Conservation (phyloP, 2,113 vertebrate genomes). For the Oreochromis spilurus region DNA sequence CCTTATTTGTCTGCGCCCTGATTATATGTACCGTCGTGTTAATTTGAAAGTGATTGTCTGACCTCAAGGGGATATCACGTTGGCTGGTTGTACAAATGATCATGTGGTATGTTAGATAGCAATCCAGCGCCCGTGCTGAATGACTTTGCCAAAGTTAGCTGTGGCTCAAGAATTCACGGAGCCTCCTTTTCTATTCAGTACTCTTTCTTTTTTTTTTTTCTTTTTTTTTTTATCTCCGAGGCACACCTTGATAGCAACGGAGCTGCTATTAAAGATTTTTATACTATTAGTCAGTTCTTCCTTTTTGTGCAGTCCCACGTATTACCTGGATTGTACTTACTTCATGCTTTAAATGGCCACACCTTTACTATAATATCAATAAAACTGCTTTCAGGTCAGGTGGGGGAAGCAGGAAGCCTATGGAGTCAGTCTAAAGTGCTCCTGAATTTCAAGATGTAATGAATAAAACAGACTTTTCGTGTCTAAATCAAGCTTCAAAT, state of each 20-base stretch:
- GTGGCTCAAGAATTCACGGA: not conserved
- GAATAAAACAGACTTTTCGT: slow-evolving; percentile 11
- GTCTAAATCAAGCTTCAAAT: not conserved
- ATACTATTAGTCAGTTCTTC: not conserved
- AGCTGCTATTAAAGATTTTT: not conserved
- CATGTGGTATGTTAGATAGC: slow-evolving; percentile 29
- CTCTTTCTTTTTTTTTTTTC: not conserved
- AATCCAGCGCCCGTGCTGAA: not conserved
- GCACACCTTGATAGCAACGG: not conserved
- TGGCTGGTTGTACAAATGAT: slow-evolving; percentile 18
- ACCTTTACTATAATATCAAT: not conserved
- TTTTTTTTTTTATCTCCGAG: not conserved
- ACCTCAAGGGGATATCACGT: not conserved
- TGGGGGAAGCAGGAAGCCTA: slow-evolving; percentile 9
- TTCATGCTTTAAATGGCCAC: slow-evolving; percentile 3
- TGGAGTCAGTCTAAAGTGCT: not conserved
- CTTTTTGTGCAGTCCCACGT: not conserved
- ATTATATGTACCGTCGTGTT: not conserved
- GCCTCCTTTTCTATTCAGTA: not conserved
- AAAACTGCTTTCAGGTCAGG: not conserved
- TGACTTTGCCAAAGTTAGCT: slow-evolving; percentile 1
- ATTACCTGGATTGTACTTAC: not conserved
- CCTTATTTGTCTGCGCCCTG: not conserved
- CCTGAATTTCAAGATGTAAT: slow-evolving; percentile 12
- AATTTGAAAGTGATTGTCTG: not conserved